Evolutionary conservation across 2,888 invertebrate species (phyloP), one percentile per base, ranked within the genome.

Genomic region (Cheilosia grossa): DNA sequence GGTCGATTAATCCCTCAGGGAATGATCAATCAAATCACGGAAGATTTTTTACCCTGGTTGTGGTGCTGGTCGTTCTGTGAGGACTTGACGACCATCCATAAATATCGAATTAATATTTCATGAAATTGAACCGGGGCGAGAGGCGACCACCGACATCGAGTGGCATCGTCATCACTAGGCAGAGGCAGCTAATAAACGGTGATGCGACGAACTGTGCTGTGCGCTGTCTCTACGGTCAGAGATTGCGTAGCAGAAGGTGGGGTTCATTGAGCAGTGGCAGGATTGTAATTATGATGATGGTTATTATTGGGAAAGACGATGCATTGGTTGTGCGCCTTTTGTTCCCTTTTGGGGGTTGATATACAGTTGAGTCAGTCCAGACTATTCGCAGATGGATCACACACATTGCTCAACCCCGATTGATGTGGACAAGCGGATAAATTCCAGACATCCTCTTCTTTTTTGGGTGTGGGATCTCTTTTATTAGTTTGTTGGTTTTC

Each of bases 11-110:
- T 89, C 91, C 91, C 91, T 89, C 89, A 89, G 91, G 91, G 91
- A 89, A 89, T 90, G 91, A 91, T 91, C 91, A 91, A 91, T 91
- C 91, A 91, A 90, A 88, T 90, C 90, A 89, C 89, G 63, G 75
- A 67, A 72, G 67, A 81, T 56, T 74, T 79, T 69, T 69, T 66
- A 10, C 49, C 40, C 30, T 58, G 69, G 13, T 58, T 9, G 9
- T 30, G 30, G 9, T 27, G 27, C 27, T 27, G 7, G 27, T 27
- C 19, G 58, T 64, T 56, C 78, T 63, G 24, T 54, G 58, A 63
- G 73, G 85, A 85, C 75, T 80, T 85, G 80, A 85, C 75, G 80
- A 75, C 72, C 81, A 77, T 81, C 85, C 86, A 86, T 86, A 86
- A 86, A 86, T 82, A 86, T 86, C 82, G 86, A 86, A 82, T 86